Evolutionary conservation across 2,888 invertebrate species (phyloP).

Genomic region (Dasypolia templi): DNA sequence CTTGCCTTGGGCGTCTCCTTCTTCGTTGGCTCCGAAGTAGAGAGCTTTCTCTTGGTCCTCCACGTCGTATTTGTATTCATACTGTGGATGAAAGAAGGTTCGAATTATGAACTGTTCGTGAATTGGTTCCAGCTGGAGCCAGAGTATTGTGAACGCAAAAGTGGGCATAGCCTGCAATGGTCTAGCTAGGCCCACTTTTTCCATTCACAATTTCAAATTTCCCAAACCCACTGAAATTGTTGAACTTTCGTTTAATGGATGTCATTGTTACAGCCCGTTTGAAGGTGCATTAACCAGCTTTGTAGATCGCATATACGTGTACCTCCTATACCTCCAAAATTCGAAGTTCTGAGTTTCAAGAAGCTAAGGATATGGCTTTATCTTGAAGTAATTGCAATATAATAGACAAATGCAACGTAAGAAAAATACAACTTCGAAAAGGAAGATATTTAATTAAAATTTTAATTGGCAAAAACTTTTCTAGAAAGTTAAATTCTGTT

Average conservation of each 20-base stretch:
- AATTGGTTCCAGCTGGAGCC: no score
- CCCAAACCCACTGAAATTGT: not conserved
- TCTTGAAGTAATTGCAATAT: not conserved
- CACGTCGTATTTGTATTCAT: conserved; percentile 94
- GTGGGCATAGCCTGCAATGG: no score
- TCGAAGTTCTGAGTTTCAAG: not conserved
- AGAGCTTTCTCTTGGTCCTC: conserved; percentile 92
- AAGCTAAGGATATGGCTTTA: not conserved
- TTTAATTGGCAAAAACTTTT: conserved; percentile 5
- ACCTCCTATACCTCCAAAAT: not conserved
- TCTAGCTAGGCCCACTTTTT: not conserved
- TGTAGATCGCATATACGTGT: not conserved
- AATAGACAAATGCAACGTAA: not conserved
- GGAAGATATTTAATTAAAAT: not conserved
- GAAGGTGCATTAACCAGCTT: no score
- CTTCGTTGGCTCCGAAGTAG: conserved; percentile 93
- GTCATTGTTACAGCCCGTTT: not conserved
- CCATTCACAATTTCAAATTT: not conserved
- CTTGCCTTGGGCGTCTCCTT: conserved; percentile 91
- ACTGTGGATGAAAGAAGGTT: conserved; percentile 85
- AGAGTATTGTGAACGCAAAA: no score
- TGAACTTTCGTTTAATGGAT: not conserved
- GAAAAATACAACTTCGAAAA: not conserved
- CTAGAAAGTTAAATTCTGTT: not conserved
- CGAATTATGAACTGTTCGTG: not conserved